phyloP scores from a whole-genome alignment of 2,113 vertebrate species.

The Centropus bengalensis region DNA sequence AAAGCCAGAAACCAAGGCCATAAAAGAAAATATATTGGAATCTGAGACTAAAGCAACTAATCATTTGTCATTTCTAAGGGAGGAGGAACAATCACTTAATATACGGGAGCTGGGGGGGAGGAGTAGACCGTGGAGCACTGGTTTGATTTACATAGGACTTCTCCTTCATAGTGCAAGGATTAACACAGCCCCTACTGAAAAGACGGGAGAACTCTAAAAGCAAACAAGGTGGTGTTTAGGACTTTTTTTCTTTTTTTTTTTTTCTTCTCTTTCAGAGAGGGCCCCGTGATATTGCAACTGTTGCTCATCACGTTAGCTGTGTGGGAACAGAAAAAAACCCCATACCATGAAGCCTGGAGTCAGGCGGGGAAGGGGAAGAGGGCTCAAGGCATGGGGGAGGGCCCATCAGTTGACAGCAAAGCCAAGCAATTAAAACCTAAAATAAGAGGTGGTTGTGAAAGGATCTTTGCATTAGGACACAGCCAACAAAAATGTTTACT shows the following conservation, averaged over 20 bases:
- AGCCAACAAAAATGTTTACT: slow-evolving; percentile 71
- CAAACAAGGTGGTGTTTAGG: slow-evolving; percentile 52
- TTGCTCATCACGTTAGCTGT: slow-evolving; percentile 61
- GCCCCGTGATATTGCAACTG: slow-evolving; percentile 58
- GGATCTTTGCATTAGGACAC: slow-evolving; percentile 30
- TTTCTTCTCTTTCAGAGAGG: neutral
- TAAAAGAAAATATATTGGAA: slow-evolving; percentile 59
- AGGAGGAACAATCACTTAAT: slow-evolving; percentile 75
- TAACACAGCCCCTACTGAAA: slow-evolving; percentile 62
- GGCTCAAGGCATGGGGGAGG: slow-evolving; percentile 19
- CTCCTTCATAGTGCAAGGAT: slow-evolving; percentile 54
- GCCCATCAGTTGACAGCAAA: slow-evolving; percentile 54
- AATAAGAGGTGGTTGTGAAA: slow-evolving; percentile 74
- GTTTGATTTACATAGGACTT: slow-evolving; percentile 79
- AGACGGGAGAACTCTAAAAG: slow-evolving; percentile 50
- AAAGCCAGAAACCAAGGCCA: slow-evolving; percentile 28
- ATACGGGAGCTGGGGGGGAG: slow-evolving; percentile 61
- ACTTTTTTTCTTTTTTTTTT: neutral
- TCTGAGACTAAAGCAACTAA: slow-evolving; percentile 53
- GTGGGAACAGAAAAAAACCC: slow-evolving; percentile 62
- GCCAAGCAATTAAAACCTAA: slow-evolving; percentile 69
- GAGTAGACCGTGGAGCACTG: slow-evolving; percentile 36
- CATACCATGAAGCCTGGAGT: neutral
- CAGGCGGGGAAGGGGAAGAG: slow-evolving; percentile 6
- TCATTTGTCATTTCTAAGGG: slow-evolving; percentile 56